phyloP scores from a whole-genome alignment of 2,797 vertebrate genomes.

The Pseudotriccus pelzelni region DNA sequence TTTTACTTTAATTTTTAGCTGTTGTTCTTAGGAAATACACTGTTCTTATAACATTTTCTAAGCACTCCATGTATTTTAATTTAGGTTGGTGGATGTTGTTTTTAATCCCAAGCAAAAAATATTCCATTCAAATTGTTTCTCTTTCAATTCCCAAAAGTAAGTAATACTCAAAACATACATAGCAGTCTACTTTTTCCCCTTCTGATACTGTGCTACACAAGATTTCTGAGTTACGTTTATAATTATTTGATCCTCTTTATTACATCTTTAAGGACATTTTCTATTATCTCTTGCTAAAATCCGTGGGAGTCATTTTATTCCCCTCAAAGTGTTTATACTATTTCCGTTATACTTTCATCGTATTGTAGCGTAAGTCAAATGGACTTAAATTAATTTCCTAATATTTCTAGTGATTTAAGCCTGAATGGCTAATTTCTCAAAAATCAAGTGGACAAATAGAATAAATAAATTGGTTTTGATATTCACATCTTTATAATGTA shows the following conservation, averaged over 20 bases:
- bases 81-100: not conserved
- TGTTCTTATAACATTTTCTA: not conserved
- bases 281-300: not conserved
- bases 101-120: not conserved
- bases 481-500: not conserved
- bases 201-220: not conserved
- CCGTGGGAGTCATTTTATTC: not conserved
- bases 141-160: not conserved
- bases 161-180: not conserved
- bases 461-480: not conserved
- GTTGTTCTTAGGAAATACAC: not conserved
- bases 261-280: not conserved
- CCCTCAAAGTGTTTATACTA: not conserved
- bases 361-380: not conserved
- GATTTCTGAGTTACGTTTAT: not conserved
- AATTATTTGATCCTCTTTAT: not conserved
- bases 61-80: not conserved
- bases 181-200: not conserved
- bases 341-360: not conserved
- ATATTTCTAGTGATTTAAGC: not conserved
- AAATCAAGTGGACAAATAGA: not conserved
- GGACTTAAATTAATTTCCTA: not conserved
- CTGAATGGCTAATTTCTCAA: not conserved
- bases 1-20: not conserved
- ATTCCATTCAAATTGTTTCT: not conserved